phyloP scores from a whole-genome alignment of 2,888 invertebrate genomes.

The Drymonia ruficornis region DNA sequence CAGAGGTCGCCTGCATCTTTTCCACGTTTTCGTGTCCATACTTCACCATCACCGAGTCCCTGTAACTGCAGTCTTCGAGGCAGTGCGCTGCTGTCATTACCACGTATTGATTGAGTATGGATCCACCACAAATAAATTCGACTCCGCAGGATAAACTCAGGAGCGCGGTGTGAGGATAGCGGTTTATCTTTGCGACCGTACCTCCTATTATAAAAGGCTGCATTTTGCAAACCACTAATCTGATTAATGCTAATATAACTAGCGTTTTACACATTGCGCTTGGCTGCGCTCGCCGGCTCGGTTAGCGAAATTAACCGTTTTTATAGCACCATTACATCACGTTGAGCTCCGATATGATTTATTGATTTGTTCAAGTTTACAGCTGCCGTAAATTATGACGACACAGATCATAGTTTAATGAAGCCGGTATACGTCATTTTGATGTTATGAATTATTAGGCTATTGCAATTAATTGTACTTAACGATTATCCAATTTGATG shows the following conservation, averaged over 20 bases:
- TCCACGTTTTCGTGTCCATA: not conserved
- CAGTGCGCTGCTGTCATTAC: slow-evolving; percentile 25
- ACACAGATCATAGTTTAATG: not conserved
- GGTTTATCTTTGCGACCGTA: slow-evolving; percentile 17
- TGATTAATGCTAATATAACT: slow-evolving; percentile 4
- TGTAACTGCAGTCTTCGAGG: slow-evolving; percentile 6
- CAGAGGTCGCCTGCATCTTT: slow-evolving; percentile 3
- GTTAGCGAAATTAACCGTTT: not conserved
- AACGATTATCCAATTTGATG: too few relatives aligned
- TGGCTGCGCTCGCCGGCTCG: not conserved
- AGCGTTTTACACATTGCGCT: slow-evolving; percentile 9
- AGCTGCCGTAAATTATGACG: not conserved
- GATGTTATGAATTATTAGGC: not conserved
- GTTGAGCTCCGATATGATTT: not conserved
- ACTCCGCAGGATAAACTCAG: slow-evolving; percentile 12
- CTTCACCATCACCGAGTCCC: slow-evolving; percentile 4
- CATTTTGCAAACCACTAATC: slow-evolving; percentile 5
- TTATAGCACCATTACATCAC: not conserved
- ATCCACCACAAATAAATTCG: slow-evolving; percentile 18
- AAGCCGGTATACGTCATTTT: not conserved
- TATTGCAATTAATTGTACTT: not conserved
- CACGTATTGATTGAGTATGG: slow-evolving; percentile 4
- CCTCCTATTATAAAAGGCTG: slow-evolving; percentile 29
- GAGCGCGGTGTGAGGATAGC: slow-evolving; percentile 31
- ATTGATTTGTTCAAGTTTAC: not conserved